These are phyloP conservation scores for Drosophila tristis DNA, from an alignment of 1,140 invertebrate genomes.

Conservation along the genomic window DNA sequence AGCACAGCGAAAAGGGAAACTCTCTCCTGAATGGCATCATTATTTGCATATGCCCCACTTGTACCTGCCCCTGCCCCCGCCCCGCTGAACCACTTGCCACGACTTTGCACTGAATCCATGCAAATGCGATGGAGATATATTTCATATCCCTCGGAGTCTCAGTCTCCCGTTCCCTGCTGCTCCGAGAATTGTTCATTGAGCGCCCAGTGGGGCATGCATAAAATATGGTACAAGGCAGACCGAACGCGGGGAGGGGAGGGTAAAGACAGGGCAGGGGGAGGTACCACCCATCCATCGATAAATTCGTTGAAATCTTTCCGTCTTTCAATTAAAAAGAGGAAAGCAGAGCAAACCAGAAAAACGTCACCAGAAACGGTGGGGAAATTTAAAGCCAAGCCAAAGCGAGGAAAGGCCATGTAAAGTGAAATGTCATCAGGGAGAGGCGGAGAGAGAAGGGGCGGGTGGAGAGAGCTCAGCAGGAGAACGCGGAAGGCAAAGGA, in stretches of 20 bases:
- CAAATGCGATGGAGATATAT: constrained; percentile 51
- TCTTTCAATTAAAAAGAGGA: constrained; percentile 45
- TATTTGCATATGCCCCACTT: constrained; percentile 32
- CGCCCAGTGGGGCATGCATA: constrained; percentile 59
- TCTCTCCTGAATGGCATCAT: constrained; percentile 15
- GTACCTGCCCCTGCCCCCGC: background rate
- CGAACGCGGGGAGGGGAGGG: constrained; percentile 20
- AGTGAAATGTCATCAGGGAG: constrained; percentile 38
- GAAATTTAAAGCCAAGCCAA: constrained; percentile 25
- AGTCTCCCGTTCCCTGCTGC: background rate
- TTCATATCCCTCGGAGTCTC: constrained; percentile 9
- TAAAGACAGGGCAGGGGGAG: constrained; percentile 1
- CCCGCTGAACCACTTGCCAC: constrained; percentile 24
- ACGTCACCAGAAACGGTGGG: constrained; percentile 22
- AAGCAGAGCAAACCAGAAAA: constrained; percentile 24
- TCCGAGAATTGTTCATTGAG: constrained; percentile 48
- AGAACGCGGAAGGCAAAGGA: background rate
- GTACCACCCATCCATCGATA: constrained; percentile 36
- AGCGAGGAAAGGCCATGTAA: constrained; percentile 28
- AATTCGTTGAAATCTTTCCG: constrained; percentile 53
- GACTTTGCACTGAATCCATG: constrained; percentile 28
- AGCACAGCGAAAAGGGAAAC: constrained; percentile 12
- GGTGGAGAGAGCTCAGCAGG: too few relatives aligned
- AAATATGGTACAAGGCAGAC: constrained; percentile 61
- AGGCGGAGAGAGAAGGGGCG: background rate